Evolutionary conservation across 2,888 invertebrate species (phyloP).

Genomic region (Agrotis exclamationis): DNA sequence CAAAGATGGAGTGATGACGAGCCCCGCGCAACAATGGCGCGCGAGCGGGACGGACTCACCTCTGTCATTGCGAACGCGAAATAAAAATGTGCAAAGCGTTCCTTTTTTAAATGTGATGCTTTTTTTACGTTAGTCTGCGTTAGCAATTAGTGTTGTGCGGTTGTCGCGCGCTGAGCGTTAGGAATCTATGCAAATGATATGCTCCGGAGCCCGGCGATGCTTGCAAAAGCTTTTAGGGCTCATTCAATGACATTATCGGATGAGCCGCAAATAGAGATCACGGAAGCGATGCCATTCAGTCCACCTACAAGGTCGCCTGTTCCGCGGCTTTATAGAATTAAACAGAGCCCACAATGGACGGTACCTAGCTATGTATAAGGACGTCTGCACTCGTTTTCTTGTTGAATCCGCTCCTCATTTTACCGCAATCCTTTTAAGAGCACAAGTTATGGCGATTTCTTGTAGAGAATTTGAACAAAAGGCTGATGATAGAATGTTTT

Average conservation of each 20-base stretch:
- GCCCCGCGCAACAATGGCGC: conserved; percentile 85
- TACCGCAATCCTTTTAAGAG: conserved; percentile 83
- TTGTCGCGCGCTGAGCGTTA: conserved; percentile 84
- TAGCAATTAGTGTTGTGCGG: conserved; percentile 90
- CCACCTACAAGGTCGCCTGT: conserved; percentile 78
- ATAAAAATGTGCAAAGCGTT: conserved; percentile 90
- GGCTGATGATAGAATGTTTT: conserved; percentile 79
- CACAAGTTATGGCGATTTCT: conserved; percentile 80
- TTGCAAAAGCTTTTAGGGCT: conserved; percentile 80
- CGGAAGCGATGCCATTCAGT: conserved; percentile 80
- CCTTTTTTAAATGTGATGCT: conserved; percentile 90
- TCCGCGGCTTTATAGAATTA: conserved; percentile 72
- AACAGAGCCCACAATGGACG: conserved; percentile 60
- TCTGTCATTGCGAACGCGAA: conserved; percentile 87
- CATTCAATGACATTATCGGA: conserved; percentile 73
- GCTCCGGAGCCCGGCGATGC: conserved; percentile 66
- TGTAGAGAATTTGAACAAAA: conserved; percentile 78
- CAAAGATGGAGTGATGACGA: conserved; percentile 91
- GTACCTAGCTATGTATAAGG: conserved; percentile 54
- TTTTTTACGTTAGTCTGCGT: conserved; percentile 91
- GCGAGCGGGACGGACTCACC: conserved; percentile 86
- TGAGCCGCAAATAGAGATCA: conserved; percentile 72
- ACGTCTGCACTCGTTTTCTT: conserved; percentile 72
- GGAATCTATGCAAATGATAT: conserved; percentile 85
- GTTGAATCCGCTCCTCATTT: conserved; percentile 77